Evolutionary conservation across 53 echinoderm and acorn worm genomes (phyloP).

Genomic region (Pentamera pediparva): DNA sequence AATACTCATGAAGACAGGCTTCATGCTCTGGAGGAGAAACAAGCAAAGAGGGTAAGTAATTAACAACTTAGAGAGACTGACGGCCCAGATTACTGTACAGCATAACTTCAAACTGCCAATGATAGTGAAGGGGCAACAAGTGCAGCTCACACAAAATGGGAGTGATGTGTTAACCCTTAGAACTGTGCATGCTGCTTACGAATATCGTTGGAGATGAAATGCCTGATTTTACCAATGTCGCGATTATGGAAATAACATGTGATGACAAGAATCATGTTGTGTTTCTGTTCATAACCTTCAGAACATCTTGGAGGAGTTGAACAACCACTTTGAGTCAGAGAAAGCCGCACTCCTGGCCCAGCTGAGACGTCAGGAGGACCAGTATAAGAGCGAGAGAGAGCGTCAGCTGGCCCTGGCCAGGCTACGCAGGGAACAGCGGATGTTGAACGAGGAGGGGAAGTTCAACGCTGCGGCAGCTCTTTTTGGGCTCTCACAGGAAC

Average conservation of each 20-base stretch:
- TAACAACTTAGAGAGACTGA: constrained; percentile 17
- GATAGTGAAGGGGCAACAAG: constrained; percentile 63
- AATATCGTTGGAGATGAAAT: too few species aligned
- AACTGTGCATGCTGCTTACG: too few species aligned
- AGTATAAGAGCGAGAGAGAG: constrained; percentile 60
- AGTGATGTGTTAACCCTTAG: too few species aligned
- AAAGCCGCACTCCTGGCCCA: constrained; percentile 74
- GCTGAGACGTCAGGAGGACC: constrained; percentile 56
- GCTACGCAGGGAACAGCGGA: constrained; percentile 82
- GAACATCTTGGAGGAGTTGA: constrained; percentile 85
- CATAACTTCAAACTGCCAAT: constrained; percentile 51
- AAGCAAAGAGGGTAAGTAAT: constrained; percentile 58
- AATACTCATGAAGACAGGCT: constrained; percentile 61
- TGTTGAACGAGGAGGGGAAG: constrained; percentile 76
- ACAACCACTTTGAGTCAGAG: constrained; percentile 91
- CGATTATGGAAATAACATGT: too few species aligned
- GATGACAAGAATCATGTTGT: too few species aligned
- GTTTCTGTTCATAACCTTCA: constrained; percentile 2
- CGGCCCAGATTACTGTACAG: constrained; percentile 59
- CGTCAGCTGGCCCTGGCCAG: constrained; percentile 88
- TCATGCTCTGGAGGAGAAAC: constrained; percentile 51
- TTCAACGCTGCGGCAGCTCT: constrained; percentile 85
- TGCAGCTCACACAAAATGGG: too few species aligned
- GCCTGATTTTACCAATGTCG: too few species aligned
- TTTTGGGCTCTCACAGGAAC: constrained; percentile 82